Conservation (phyloP, 2,888 invertebrate species). For the Flexamia atlantica region DNA sequence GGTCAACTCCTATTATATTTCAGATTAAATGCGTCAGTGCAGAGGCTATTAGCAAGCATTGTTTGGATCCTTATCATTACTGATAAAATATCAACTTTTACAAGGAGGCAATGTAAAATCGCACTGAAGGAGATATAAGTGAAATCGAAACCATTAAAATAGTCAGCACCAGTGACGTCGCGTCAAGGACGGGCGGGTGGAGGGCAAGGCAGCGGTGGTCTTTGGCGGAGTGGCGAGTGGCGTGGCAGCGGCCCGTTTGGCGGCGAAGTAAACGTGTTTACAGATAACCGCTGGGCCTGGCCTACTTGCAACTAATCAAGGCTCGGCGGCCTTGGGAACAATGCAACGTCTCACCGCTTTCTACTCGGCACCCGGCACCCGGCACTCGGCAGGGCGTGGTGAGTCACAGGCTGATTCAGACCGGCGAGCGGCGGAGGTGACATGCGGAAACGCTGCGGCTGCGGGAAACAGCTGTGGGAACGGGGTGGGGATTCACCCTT, state of each 20-base stretch:
- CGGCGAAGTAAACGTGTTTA: conserved; percentile 20
- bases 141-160: background rate
- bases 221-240: background rate
- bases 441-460: background rate
- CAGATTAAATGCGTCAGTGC: too few species aligned
- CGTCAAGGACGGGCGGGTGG: conserved; percentile 13
- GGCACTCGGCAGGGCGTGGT: background rate
- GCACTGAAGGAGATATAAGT: too few species aligned
- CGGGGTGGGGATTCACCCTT: background rate
- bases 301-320: conserved; percentile 48
- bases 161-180: background rate
- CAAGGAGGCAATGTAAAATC: too few species aligned
- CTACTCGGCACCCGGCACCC: background rate
- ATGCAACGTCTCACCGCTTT: conserved; percentile 33
- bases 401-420: conserved; percentile 8
- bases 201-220: conserved; percentile 19
- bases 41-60: too few species aligned
- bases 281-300: conserved; percentile 43
- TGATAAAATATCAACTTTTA: too few species aligned
- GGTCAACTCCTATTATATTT: too few species aligned
- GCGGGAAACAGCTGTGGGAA: background rate
- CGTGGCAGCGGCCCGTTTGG: conserved; percentile 29
- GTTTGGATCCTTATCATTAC: too few species aligned
- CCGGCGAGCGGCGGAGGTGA: background rate
- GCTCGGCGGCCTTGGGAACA: conserved; percentile 39